phyloP scores from a whole-genome alignment of 2,797 vertebrate genomes.

The Scarus forsteni region DNA sequence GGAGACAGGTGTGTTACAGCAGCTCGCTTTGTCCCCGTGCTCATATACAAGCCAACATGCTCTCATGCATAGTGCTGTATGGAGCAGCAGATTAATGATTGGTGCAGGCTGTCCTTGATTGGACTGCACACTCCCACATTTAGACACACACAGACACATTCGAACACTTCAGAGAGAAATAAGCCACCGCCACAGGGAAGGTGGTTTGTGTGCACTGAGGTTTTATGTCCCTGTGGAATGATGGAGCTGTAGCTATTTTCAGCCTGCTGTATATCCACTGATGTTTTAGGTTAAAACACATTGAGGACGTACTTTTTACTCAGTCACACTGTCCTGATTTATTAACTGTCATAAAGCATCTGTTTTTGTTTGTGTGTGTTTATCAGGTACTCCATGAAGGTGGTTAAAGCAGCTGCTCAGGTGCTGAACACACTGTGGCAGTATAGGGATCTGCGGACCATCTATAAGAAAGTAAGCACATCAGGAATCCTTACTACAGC shows the following conservation, averaged over 20 bases:
- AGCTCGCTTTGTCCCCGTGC: constrained; percentile 10
- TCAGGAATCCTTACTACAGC: neutral
- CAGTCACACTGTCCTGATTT: constrained; percentile 25
- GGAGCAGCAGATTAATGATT: neutral
- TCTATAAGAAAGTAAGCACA: constrained; percentile 95
- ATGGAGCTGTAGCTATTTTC: constrained; percentile 63
- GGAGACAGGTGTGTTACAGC: constrained; percentile 91
- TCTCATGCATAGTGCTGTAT: constrained; percentile 2
- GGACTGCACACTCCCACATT: constrained; percentile 13
- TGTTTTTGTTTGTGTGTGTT: constrained; percentile 27
- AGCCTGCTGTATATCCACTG: constrained; percentile 58
- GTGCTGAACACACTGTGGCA: constrained; percentile 98
- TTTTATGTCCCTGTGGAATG: constrained; percentile 60
- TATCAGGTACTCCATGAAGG: constrained; percentile 94
- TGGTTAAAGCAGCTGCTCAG: constrained; percentile 97
- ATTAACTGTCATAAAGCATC: constrained; percentile 10
- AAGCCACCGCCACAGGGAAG: constrained; percentile 55
- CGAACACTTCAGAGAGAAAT: constrained; percentile 30
- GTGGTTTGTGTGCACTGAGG: constrained; percentile 54
- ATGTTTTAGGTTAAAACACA: constrained; percentile 53
- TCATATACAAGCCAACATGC: neutral
- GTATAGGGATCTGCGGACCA: constrained; percentile 96
- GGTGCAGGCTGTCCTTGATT: constrained; percentile 24
- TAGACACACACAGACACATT: constrained; percentile 10
- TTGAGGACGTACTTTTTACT: constrained; percentile 38